Base-by-base conservation (phyloP, 2,113 vertebrate species). In the Pelusios castaneus region DNA sequence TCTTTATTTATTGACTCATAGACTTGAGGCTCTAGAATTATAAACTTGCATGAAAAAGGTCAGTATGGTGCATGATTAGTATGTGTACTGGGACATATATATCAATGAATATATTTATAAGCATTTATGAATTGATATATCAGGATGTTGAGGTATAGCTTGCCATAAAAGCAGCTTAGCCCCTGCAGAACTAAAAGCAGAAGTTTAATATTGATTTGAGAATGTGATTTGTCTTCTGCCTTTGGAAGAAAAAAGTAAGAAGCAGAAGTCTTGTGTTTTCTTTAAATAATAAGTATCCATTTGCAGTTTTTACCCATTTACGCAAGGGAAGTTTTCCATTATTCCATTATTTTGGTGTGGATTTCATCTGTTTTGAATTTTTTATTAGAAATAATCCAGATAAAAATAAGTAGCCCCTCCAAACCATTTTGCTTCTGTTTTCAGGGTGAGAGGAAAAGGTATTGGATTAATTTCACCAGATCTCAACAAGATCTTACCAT, bases 191-290 rank as follows among this genome's bases (percentile, higher is more conserved):
- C n/a, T 25, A 55, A 55, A 43, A 34, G 25, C 19, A 49, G 5
- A 43, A 2, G 34, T 2, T 10, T 1, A 58, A 12, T 82, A 43
- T 19, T 76, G 75, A 1, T 2, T 2, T 2, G 31, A 27, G 13
- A 67, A 76, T 4, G 14, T 81, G 24, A 76, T 7, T 54, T 67
- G 24, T 19, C 56, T 3, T n/a, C 24, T 56, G 41, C 24, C 41
- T 84, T 89, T 9, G 89, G 25, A 3, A 34, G 41, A 77, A 52
- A n/a, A 89, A 9, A 5, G 45, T 14, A 55, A 84, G 12, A 80
- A 73, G 5, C 19, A 70, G 63, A 70, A 38, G 19, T 38, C 63
- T 87, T 3, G 22, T 81, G 52, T 77, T 12, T n/a, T 47, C 12
- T 41, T 84, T 29, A 29, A 34, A 8, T 43, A 84, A 29, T 47